Percentiles rank a stretch among this genome's conserved stretches.
These are phyloP conservation scores for Hesperia comma DNA, from an alignment of 2,888 invertebrate genomes.

Conservation along the genomic window DNA sequence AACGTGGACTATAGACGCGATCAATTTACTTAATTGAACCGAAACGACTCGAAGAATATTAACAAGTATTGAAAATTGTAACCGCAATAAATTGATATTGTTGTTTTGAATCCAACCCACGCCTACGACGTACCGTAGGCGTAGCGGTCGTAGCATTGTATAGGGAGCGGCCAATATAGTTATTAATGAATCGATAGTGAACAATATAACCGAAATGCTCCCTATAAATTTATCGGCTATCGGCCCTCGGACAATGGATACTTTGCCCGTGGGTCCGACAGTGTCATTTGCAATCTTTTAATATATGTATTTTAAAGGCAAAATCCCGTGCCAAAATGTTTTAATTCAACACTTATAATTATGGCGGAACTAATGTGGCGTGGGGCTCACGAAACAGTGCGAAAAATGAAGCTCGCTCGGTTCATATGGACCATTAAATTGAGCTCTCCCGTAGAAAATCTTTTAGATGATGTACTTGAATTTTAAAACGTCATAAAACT, in stretches of 20 bases:
- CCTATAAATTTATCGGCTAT: conserved; percentile 67
- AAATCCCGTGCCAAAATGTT: conserved; percentile 61
- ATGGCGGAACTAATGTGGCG: conserved; percentile 26
- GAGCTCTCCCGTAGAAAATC: conserved; percentile 59
- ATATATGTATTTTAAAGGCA: conserved; percentile 63
- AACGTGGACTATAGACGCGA: conserved; percentile 41
- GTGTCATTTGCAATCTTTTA: conserved; percentile 60
- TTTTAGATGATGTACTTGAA: conserved; percentile 40
- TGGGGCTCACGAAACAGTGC: conserved; percentile 38
- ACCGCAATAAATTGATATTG: conserved; percentile 59
- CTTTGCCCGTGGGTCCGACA: conserved; percentile 54
- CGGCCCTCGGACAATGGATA: conserved; percentile 64
- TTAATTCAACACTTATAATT: conserved; percentile 54
- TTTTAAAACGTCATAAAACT: conserved; percentile 25
- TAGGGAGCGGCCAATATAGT: conserved; percentile 64
- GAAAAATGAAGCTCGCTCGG: conserved; percentile 37
- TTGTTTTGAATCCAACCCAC: conserved; percentile 61
- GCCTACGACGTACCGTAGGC: conserved; percentile 40
- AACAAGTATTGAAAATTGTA: conserved; percentile 56
- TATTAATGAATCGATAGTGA: conserved; percentile 73
- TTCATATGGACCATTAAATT: conserved; percentile 40
- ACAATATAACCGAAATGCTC: conserved; percentile 63
- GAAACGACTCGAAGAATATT: conserved; percentile 45
- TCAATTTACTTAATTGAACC: conserved; percentile 45
- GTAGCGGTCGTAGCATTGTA: conserved; percentile 53